Evolutionary conservation across 2,113 vertebrate genomes (phyloP).

Genomic region (Apeltes quadracus): DNA sequence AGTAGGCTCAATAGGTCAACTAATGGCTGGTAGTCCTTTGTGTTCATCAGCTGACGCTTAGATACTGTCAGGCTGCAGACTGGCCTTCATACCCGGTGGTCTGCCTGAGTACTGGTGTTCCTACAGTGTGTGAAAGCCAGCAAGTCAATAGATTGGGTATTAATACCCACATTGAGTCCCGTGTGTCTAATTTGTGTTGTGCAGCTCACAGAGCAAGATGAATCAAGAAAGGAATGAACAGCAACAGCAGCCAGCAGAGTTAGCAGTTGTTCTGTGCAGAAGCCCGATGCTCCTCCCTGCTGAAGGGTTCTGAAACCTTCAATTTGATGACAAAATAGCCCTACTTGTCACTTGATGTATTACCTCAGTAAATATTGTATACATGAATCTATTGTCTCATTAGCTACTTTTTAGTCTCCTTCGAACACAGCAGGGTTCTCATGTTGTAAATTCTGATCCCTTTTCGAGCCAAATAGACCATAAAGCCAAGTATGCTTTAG

Average conservation of each 20-base stretch:
- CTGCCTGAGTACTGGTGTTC: background rate
- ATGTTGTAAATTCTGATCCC: background rate
- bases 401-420: background rate
- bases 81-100: background rate
- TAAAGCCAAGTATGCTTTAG: background rate
- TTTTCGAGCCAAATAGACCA: background rate
- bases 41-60: conserved; percentile 5
- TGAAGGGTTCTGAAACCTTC: too few species aligned
- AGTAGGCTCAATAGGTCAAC: conserved; percentile 6
- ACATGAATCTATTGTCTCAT: background rate
- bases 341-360: too few species aligned
- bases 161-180: background rate
- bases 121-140: conserved; percentile 13
- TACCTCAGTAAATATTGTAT: too few species aligned
- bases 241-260: background rate
- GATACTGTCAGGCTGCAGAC: background rate
- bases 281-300: background rate
- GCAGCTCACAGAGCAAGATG: background rate
- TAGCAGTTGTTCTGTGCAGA: background rate
- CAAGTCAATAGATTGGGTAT: conserved; percentile 30
- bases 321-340: too few species aligned
- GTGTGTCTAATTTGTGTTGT: conserved; percentile 24
- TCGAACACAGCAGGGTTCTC: background rate
- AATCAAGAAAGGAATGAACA: conserved; percentile 15
- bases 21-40: background rate